These are phyloP conservation scores for Lasiurus borealis DNA, from an alignment of 2,113 vertebrate genomes.

Conservation along the genomic window DNA sequence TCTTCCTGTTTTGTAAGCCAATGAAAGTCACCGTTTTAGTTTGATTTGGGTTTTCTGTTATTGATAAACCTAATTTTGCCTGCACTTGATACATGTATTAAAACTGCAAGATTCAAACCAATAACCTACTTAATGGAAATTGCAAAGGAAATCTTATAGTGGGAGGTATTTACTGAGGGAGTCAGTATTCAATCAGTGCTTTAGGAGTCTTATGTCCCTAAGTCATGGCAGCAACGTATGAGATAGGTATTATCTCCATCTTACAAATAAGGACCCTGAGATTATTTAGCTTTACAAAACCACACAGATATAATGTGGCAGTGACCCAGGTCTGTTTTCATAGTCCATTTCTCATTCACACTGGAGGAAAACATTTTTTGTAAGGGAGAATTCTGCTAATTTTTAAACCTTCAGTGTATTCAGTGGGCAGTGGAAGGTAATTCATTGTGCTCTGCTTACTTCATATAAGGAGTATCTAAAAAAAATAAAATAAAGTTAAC, in stretches of 20 bases:
- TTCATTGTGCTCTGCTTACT: not conserved
- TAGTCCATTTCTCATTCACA: not conserved
- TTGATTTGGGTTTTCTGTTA: slow-evolving; percentile 14
- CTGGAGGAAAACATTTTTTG: not conserved
- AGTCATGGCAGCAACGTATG: not conserved
- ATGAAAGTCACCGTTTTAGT: not conserved
- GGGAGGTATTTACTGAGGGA: not conserved
- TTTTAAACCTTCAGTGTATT: not conserved
- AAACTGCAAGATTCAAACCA: slow-evolving; percentile 18
- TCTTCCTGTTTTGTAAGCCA: slow-evolving; percentile 1
- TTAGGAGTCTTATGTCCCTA: not conserved
- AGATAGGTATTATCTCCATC: not conserved
- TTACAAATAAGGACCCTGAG: not conserved
- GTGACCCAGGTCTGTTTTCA: not conserved
- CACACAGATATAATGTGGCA: not conserved
- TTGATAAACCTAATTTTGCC: not conserved
- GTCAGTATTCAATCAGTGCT: not conserved
- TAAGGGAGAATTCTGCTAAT: not conserved
- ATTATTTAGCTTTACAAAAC: not conserved
- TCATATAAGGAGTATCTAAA: not conserved
- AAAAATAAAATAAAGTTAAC: not conserved
- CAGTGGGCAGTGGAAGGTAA: not conserved
- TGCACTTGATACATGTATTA: not conserved
- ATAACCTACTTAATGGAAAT: slow-evolving; percentile 1
- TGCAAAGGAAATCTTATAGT: not conserved